A percentile compares a stretch with the other conserved stretches of the same genome.
These are phyloP conservation scores for Pseudonaja textilis DNA, from an alignment of 2,113 vertebrate genomes.

Conservation along the genomic window DNA sequence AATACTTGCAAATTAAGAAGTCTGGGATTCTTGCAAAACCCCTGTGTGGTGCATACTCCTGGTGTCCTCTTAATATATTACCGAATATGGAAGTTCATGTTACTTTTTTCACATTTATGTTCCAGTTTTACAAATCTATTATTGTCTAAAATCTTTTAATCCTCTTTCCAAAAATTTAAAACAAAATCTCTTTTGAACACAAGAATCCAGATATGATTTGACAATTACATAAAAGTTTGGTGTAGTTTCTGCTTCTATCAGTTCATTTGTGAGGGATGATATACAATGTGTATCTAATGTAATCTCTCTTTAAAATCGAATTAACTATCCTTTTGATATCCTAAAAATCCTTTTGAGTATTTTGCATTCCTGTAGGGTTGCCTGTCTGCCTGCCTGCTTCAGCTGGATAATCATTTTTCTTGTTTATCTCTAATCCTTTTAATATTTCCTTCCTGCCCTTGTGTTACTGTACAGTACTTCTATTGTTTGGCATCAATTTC, in stretches of 20 bases:
- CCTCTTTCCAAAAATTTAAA: neutral
- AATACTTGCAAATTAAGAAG: neutral
- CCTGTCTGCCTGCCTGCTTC: slow-evolving; percentile 65
- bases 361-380: slow-evolving; percentile 64
- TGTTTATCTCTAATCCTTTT: slow-evolving; percentile 69
- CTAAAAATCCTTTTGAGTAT: slow-evolving; percentile 60
- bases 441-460: slow-evolving; percentile 68
- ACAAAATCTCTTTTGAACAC: neutral
- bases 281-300: slow-evolving; percentile 46
- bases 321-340: slow-evolving; percentile 64
- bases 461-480: slow-evolving; percentile 46
- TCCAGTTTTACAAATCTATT: neutral
- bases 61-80: neutral
- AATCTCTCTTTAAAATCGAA: slow-evolving; percentile 66
- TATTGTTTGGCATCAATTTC: slow-evolving; percentile 55
- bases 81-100: neutral
- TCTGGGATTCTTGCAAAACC: neutral
- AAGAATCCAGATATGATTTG: neutral
- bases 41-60: neutral
- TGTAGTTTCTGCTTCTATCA: slow-evolving; percentile 41
- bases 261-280: slow-evolving; percentile 46
- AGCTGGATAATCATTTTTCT: slow-evolving; percentile 71
- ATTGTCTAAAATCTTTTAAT: neutral
- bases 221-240: slow-evolving; percentile 1
- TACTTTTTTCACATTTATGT: neutral